Percentiles rank a stretch among this genome's conserved stretches.
phyloP scores from a whole-genome alignment of 2,888 invertebrate species.

The Andricus quercusramuli region DNA sequence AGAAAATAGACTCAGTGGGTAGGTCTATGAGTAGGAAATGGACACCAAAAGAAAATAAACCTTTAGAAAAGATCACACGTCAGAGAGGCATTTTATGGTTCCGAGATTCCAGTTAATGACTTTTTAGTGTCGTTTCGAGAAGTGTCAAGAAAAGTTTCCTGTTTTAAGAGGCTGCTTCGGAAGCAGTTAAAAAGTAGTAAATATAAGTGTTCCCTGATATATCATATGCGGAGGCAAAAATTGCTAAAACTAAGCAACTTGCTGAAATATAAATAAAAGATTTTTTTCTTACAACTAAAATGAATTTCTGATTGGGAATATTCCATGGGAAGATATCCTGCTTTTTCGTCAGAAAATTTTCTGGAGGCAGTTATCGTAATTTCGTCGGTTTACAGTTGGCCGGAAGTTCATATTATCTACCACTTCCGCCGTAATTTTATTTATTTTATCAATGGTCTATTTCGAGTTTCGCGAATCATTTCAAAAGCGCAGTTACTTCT shows the following conservation, averaged over 20 bases:
- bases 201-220: background rate
- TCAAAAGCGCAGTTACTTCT: background rate
- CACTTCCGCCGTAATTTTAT: constrained; percentile 16
- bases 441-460: constrained; percentile 21
- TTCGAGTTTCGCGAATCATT: no score
- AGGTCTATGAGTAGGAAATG: background rate
- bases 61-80: background rate
- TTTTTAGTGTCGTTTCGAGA: background rate
- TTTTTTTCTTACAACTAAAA: background rate
- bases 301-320: background rate
- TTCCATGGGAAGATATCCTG: background rate
- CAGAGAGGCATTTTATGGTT: background rate
- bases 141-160: background rate
- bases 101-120: background rate
- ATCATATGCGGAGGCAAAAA: no score
- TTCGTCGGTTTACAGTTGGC: background rate
- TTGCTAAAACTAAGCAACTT: no score
- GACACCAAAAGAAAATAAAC: background rate
- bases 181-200: background rate
- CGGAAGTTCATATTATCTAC: constrained; percentile 25
- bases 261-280: no score
- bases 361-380: constrained; percentile 3
- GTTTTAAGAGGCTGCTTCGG: background rate
- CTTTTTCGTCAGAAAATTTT: background rate
- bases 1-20: background rate